Percentiles rank a stretch among this genome's conserved stretches.
phyloP scores from a whole-genome alignment of 2,888 invertebrate genomes.

The Pterobdella sp. region DNA sequence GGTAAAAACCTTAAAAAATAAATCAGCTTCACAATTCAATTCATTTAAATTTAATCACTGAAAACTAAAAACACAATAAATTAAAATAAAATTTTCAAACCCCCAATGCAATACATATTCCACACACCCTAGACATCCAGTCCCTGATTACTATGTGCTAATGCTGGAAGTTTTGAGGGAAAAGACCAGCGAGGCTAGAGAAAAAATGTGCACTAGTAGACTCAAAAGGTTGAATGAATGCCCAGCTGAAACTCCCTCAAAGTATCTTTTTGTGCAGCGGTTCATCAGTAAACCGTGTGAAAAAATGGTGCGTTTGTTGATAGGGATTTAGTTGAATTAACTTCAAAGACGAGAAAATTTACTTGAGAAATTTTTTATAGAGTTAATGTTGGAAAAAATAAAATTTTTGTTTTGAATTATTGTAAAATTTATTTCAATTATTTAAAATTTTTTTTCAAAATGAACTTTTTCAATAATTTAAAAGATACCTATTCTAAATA shows the following conservation, averaged over 20 bases:
- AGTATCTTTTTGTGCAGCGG: slow-evolving; percentile 13
- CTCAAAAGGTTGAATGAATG: slow-evolving; percentile 13
- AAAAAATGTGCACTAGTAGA: slow-evolving; percentile 9
- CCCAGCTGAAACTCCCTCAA: not conserved
- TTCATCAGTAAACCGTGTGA: slow-evolving; percentile 14
- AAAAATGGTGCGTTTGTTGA: slow-evolving; percentile 11
- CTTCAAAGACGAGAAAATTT: no score
- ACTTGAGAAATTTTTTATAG: no score
- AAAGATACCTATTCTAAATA: not conserved
- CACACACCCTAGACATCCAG: slow-evolving; percentile 11
- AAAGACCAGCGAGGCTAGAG: slow-evolving; percentile 12
- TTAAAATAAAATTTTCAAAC: not conserved
- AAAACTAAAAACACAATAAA: not conserved
- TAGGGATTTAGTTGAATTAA: not conserved
- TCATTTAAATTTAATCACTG: not conserved
- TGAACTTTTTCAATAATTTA: not conserved
- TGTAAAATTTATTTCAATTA: not conserved
- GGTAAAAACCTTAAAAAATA: no score
- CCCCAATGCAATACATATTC: not conserved
- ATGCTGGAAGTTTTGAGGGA: slow-evolving; percentile 21
- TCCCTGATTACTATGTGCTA: slow-evolving; percentile 27
- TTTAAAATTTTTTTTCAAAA: not conserved
- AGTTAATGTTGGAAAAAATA: no score
- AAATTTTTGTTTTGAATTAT: no score
- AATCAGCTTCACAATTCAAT: not conserved